Evolutionary conservation across 2,113 vertebrate species (phyloP).

Genomic region (Morphnarchus princeps): DNA sequence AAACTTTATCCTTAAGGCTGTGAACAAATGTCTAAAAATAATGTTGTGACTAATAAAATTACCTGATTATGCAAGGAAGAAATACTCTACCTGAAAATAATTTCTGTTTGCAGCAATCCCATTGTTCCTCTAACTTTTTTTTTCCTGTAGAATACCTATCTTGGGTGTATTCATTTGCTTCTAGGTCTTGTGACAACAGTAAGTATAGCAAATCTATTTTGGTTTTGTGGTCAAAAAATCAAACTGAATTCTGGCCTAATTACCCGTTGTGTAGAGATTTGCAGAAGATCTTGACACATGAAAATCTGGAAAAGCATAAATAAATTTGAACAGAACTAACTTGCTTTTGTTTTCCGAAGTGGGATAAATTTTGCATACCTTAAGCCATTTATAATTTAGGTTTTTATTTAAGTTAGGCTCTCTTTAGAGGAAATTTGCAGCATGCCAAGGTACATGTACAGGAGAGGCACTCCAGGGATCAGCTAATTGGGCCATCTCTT

Average conservation of each 20-base stretch:
- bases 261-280: background rate
- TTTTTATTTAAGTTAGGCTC: background rate
- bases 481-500: background rate
- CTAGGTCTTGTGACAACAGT: background rate
- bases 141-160: background rate
- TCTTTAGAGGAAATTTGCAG: background rate
- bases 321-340: background rate
- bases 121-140: background rate
- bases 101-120: background rate
- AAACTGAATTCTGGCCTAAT: background rate
- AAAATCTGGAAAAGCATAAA: background rate
- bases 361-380: background rate
- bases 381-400: background rate
- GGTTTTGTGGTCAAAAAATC: background rate
- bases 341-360: background rate
- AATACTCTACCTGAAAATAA: background rate
- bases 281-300: background rate
- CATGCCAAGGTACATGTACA: background rate
- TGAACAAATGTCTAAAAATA: background rate
- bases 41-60: background rate
- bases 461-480: background rate
- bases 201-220: background rate
- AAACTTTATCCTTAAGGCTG: background rate
- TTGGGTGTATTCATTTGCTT: background rate
- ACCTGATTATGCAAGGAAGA: background rate